Evolutionary conservation across 2,113 vertebrate species (phyloP).

Genomic region (Alouatta palliata): DNA sequence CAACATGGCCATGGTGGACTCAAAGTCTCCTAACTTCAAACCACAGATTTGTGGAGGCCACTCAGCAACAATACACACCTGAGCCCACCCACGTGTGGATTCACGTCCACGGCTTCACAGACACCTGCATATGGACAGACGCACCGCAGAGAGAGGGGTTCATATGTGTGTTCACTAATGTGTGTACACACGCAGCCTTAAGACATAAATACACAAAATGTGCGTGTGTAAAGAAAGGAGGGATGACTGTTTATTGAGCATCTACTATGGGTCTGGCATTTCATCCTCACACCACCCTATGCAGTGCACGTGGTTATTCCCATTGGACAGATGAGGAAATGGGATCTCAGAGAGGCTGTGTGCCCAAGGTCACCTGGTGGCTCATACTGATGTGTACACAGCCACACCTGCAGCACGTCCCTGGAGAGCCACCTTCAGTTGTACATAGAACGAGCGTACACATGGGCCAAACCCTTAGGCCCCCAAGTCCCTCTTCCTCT

Average conservation of each 20-base stretch:
- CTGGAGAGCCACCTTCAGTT: rapidly evolving
- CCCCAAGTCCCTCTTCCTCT: background rate
- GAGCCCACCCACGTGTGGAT: too few species aligned
- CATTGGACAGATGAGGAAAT: background rate
- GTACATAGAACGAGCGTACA: rapidly evolving
- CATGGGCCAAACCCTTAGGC: rapidly evolving
- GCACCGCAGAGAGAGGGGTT: background rate
- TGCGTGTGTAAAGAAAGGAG: background rate
- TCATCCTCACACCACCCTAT: background rate
- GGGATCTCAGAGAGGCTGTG: background rate
- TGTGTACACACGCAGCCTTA: rapidly evolving
- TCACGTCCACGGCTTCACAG: rapidly evolving
- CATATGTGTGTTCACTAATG: rapidly evolving
- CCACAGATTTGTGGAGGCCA: background rate
- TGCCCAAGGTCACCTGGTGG: background rate
- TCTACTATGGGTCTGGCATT: background rate
- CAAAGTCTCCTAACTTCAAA: background rate
- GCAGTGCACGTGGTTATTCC: rapidly evolving
- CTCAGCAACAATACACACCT: rapidly evolving
- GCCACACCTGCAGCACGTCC: background rate
- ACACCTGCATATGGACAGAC: rapidly evolving
- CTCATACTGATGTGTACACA: rapidly evolving
- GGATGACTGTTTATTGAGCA: background rate
- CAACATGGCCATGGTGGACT: background rate
- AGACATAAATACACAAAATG: background rate